Percentiles rank a stretch among this genome's conserved stretches.
These are phyloP conservation scores for Tiliqua scincoides DNA, from an alignment of 2,113 vertebrate genomes.

Conservation along the genomic window DNA sequence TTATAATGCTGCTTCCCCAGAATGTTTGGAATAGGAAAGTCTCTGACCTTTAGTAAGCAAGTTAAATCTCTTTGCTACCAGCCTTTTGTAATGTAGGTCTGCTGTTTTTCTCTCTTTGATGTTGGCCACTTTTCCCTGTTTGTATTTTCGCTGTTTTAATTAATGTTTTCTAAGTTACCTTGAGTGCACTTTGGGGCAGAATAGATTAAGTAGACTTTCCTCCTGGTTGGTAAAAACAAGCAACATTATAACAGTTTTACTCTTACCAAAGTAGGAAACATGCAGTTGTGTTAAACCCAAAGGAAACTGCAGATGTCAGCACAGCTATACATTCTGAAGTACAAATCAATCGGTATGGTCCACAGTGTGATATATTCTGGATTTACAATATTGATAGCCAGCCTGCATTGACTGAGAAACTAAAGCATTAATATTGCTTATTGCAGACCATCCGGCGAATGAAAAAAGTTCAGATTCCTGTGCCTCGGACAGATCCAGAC, in stretches of 20 bases:
- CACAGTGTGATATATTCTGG: background rate
- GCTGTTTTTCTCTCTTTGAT: background rate
- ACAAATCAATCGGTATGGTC: background rate
- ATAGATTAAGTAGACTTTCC: background rate
- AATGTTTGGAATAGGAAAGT: background rate
- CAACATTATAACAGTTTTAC: background rate
- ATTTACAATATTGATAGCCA: background rate
- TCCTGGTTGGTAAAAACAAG: background rate
- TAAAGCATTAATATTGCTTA: background rate
- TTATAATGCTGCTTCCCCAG: background rate
- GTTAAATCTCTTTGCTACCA: background rate
- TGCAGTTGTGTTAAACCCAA: background rate
- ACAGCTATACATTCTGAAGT: background rate
- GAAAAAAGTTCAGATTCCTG: slow-evolving; percentile 94
- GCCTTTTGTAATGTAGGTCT: background rate
- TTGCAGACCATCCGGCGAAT: slow-evolving; percentile 95
- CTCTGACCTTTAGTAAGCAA: background rate
- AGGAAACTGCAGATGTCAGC: too few species aligned
- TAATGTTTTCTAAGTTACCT: background rate
- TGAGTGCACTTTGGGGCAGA: background rate
- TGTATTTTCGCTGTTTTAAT: background rate
- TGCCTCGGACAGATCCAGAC: slow-evolving; percentile 87
- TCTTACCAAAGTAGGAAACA: background rate
- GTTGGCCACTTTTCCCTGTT: background rate
- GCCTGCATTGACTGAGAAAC: slow-evolving; percentile 19